Evolutionary conservation across 2,797 vertebrate species (phyloP).

Genomic region (Tympanoctomys barrerae): DNA sequence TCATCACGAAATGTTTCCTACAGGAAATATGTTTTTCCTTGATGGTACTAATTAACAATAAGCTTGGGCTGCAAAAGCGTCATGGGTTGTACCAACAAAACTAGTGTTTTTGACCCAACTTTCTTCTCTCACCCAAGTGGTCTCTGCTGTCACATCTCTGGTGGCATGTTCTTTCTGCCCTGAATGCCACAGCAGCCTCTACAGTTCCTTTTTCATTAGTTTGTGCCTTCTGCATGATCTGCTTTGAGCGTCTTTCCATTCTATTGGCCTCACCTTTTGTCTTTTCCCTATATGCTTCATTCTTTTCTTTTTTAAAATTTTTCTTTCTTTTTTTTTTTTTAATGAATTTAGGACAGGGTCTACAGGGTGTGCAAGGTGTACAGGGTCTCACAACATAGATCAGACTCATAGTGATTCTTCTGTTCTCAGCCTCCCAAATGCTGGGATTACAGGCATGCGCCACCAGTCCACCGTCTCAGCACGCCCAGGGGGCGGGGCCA

Average conservation of each 20-base stretch:
- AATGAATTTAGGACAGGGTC: too few species aligned
- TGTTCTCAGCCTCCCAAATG: too few species aligned
- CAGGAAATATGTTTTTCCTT: background rate
- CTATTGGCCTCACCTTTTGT: background rate
- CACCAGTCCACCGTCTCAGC: too few species aligned
- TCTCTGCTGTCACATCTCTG: background rate
- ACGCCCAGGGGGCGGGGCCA: too few species aligned
- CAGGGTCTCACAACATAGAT: too few species aligned
- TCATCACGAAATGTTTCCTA: background rate
- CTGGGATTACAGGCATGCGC: too few species aligned
- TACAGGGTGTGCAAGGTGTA: too few species aligned
- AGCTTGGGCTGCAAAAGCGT: background rate
- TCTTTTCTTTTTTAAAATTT: background rate
- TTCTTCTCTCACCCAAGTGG: background rate
- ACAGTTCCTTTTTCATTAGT: background rate
- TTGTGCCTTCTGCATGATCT: background rate
- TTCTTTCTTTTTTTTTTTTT: too few species aligned
- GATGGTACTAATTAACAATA: slow-evolving; percentile 1
- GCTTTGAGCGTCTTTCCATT: background rate
- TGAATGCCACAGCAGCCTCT: background rate
- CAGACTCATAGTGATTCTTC: too few species aligned
- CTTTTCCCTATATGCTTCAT: background rate
- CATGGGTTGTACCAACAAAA: slow-evolving; percentile 12
- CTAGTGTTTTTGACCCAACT: background rate
- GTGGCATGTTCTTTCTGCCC: background rate